Evolutionary conservation across 1,140 invertebrate species (phyloP).

Genomic region (Bombus affinis): DNA sequence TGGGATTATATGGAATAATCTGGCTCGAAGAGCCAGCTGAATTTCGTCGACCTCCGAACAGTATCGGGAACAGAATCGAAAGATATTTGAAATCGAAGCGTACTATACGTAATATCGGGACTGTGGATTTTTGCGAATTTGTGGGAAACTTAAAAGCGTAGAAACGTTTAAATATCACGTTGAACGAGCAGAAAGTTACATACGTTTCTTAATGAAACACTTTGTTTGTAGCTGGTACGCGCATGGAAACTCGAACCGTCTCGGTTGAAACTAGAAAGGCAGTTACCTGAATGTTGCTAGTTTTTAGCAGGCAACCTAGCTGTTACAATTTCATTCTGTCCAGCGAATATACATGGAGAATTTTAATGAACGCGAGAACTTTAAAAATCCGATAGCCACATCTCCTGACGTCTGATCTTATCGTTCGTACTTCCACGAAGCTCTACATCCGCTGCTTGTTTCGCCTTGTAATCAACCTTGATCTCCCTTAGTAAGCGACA

Average conservation of each 20-base stretch:
- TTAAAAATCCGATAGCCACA: conserved; percentile 8
- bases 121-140: neutral
- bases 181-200: neutral
- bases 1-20: conserved; percentile 10
- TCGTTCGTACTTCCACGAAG: neutral
- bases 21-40: neutral
- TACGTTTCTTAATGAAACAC: conserved; percentile 58
- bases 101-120: neutral
- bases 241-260: conserved; percentile 62
- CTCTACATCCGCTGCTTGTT: neutral
- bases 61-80: neutral
- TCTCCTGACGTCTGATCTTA: conserved; percentile 30
- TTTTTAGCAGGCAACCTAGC: conserved; percentile 32
- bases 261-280: conserved; percentile 63
- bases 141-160: neutral
- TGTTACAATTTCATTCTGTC: conserved; percentile 45
- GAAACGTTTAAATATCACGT: conserved; percentile 10
- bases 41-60: neutral
- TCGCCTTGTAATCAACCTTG: neutral
- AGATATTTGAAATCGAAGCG: conserved; percentile 17
- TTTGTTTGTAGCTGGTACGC: conserved; percentile 43
- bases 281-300: conserved; percentile 29
- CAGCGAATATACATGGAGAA: conserved; percentile 22
- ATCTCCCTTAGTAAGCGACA: neutral
- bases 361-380: conserved; percentile 38